Evolutionary conservation across 2,888 invertebrate species (phyloP).

Genomic region (Epirrhoe alternata): DNA sequence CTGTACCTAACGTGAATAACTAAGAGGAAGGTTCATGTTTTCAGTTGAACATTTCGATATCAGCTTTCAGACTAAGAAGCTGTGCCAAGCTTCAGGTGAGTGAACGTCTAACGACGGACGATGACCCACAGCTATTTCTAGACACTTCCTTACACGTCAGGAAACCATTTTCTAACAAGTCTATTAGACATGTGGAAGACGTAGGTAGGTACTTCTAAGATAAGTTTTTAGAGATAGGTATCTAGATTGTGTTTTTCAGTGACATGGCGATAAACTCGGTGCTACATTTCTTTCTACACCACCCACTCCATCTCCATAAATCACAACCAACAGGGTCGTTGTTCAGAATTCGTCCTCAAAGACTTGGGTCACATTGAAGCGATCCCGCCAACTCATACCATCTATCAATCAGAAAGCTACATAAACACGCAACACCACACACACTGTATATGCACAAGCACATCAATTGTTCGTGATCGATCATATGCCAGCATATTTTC

Average conservation of each 20-base stretch:
- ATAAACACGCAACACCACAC: slow-evolving; percentile 1
- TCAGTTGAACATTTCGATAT: slow-evolving; percentile 49
- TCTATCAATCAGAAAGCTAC: slow-evolving; percentile 14
- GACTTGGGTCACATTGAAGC: slow-evolving; percentile 14
- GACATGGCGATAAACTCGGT: not conserved
- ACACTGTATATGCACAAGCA: not conserved
- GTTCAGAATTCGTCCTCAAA: slow-evolving; percentile 6
- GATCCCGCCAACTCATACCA: slow-evolving; percentile 14
- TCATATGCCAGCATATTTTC: not conserved
- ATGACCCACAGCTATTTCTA: slow-evolving; percentile 75
- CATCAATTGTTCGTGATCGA: not conserved
- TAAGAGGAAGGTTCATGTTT: slow-evolving; percentile 6
- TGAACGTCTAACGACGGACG: slow-evolving; percentile 67
- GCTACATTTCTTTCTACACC: slow-evolving; percentile 15
- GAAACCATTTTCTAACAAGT: slow-evolving; percentile 21
- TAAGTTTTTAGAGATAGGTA: not conserved
- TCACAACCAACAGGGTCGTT: slow-evolving; percentile 3
- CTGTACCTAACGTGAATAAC: not conserved
- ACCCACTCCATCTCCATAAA: slow-evolving; percentile 9
- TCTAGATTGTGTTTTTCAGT: not conserved
- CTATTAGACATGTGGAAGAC: not conserved
- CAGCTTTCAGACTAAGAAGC: slow-evolving; percentile 63
- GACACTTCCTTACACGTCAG: slow-evolving; percentile 59
- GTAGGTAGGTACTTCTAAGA: not conserved
- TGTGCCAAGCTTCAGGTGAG: slow-evolving; percentile 79